These are phyloP conservation scores for Gallinago undulata DNA, from an alignment of 2,113 vertebrate genomes.

Conservation along the genomic window DNA sequence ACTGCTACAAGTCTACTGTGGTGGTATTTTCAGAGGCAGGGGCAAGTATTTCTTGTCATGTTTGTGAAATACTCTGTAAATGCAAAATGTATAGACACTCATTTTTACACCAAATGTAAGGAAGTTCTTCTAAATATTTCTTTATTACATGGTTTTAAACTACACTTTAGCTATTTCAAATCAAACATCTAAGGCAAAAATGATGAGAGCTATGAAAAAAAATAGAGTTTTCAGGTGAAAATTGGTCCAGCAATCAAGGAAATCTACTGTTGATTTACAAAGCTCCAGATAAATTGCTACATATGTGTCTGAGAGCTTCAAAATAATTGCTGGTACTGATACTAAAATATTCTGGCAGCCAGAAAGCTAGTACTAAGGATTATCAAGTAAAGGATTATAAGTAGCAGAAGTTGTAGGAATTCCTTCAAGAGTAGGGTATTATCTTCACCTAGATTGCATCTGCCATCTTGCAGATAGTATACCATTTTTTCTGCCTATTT, in stretches of 20 bases:
- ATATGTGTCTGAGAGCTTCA: not conserved
- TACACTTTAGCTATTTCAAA: not conserved
- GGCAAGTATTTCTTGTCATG: not conserved
- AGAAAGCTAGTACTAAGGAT: not conserved
- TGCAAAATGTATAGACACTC: not conserved
- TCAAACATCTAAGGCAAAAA: not conserved
- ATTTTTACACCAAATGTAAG: not conserved
- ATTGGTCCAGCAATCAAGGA: not conserved
- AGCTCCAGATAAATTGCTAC: not conserved
- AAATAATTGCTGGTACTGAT: not conserved
- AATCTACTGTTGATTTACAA: not conserved
- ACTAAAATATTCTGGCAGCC: not conserved
- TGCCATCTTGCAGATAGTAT: not conserved
- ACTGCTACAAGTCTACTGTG: not conserved
- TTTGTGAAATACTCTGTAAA: not conserved
- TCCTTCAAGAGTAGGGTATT: not conserved
- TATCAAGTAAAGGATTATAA: not conserved
- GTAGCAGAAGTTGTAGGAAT: not conserved
- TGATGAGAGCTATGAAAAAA: not conserved
- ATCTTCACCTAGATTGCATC: not conserved
- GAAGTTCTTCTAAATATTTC: not conserved
- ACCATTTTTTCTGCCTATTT: not conserved
- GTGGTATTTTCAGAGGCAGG: not conserved
- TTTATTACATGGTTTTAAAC: not conserved
- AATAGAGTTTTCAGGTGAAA: not conserved